Base-by-base conservation (phyloP, 2,113 vertebrate genomes). In the Malurus elegans region DNA sequence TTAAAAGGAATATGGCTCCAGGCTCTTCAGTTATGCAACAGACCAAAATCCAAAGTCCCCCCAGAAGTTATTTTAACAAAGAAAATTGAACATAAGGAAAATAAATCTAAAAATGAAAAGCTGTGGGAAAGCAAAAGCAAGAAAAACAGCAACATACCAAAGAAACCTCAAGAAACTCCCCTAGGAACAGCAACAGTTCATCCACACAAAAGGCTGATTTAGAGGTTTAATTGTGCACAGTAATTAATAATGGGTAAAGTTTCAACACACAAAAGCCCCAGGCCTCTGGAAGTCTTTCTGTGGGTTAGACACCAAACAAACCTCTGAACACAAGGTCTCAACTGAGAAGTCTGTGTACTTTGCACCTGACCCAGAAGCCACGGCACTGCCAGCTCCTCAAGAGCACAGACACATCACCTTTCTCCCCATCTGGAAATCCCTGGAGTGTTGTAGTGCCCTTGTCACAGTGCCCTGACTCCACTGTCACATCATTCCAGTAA, bases 71-170 rank as follows among this genome's bases (percentile, higher is more conserved):
- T 79, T 95, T 87, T 81, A 89, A 87, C 73, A 92, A 91, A 91
- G 69, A 72, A 92, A 96, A 91, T 3, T 26, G 36, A 93, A 56
- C 57, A 9, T 23, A 92, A 81, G 29, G 53, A 86, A 93, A 92
- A 92, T n/a, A 90, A 90, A 93, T 28, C 47, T 51, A 80, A 73
- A 81, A 91, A 83, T 1, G 2, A 94, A 87, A 83, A 87, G 84
- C 89, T 93, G 89, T 94, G 94, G 91, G 91, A 95, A 96, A 87
- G 80, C 65, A 87, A 85, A 92, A 85, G 57, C 94, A 91, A 89
- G 54, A 44, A 71, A 87, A 95, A 84, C 3, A 93, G 86, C 86
- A 91, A 82, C 89, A 87, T 90, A 85, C 86, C 73, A 93, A 89
- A 79, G 61, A 96, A 95, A 91, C 87, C 93, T 93, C 94, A 95